Conservation (phyloP, 2,113 vertebrate species). For the Eretmodus cyanostictus region DNA sequence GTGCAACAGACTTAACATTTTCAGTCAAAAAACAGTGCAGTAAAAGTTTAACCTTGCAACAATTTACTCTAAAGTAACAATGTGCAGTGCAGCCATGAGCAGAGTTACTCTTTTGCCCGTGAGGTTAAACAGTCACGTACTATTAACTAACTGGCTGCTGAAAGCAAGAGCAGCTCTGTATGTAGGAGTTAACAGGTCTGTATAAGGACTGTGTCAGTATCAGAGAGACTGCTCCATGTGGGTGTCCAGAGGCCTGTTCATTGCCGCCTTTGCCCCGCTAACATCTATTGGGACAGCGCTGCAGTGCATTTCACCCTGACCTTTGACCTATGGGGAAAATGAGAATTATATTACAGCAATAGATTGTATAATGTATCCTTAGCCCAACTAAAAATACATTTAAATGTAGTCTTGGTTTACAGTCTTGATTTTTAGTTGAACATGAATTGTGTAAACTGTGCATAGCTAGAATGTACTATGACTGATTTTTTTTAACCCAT, state of each 20-base stretch:
- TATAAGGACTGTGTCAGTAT: neutral
- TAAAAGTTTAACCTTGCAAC: neutral
- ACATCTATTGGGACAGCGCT: neutral
- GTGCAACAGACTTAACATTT: neutral
- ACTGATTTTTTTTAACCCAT: neutral
- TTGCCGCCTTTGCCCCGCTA: neutral
- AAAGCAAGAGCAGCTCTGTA: neutral
- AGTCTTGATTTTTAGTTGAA: neutral
- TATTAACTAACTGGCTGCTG: neutral
- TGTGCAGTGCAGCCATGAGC: neutral
- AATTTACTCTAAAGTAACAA: neutral
- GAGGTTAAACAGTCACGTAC: neutral
- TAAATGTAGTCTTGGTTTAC: neutral
- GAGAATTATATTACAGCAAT: neutral
- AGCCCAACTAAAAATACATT: neutral
- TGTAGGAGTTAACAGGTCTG: neutral
- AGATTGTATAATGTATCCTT: neutral
- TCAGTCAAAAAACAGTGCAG: neutral
- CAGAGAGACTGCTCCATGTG: neutral
- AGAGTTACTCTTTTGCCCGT: neutral
- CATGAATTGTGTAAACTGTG: neutral
- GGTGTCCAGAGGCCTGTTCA: neutral
- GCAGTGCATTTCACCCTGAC: neutral
- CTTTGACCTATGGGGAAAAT: neutral
- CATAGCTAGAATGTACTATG: neutral